Evolutionary conservation across 2,113 vertebrate species (phyloP).

Genomic region (Naja naja): DNA sequence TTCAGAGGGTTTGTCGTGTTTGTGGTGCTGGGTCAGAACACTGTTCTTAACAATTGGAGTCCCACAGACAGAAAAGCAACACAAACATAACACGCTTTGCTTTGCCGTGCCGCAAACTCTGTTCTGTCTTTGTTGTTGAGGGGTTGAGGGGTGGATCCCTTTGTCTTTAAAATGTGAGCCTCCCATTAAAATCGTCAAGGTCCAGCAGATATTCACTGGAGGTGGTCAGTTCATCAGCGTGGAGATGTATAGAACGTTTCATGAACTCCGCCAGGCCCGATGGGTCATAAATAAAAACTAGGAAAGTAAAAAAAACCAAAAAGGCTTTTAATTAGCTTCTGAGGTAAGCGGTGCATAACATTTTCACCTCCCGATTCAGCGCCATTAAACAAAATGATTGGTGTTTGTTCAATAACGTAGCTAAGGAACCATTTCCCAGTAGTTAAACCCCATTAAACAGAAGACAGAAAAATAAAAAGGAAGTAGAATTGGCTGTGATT

Average conservation of each 20-base stretch:
- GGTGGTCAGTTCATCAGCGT: conserved; percentile 67
- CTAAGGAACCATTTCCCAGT: conserved; percentile 58
- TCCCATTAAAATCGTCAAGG: conserved; percentile 62
- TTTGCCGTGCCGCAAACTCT: neutral
- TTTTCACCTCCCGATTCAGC: conserved; percentile 75
- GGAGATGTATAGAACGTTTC: conserved; percentile 67
- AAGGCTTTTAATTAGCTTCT: conserved; percentile 75
- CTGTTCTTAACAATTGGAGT: neutral
- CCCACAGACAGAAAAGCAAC: neutral
- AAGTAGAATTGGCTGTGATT: conserved; percentile 72
- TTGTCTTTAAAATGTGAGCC: conserved; percentile 57
- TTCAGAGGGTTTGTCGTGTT: too few relatives aligned
- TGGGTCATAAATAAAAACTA: conserved; percentile 77
- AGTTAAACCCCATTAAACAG: conserved; percentile 71
- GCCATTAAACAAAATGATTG: conserved; percentile 77
- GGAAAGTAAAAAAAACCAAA: conserved; percentile 53
- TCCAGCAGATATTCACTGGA: conserved; percentile 61
- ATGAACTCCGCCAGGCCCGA: conserved; percentile 62
- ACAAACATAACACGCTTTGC: neutral
- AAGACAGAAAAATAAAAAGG: conserved; percentile 41
- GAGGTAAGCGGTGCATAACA: conserved; percentile 73
- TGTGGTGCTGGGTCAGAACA: too few relatives aligned
- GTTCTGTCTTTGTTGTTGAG: conserved; percentile 36
- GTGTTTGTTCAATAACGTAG: conserved; percentile 69
- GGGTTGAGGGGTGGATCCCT: neutral